Percentiles rank a stretch among this genome's conserved stretches.
Conservation (phyloP, 2,888 invertebrate species). For the Tribolium freemani region DNA sequence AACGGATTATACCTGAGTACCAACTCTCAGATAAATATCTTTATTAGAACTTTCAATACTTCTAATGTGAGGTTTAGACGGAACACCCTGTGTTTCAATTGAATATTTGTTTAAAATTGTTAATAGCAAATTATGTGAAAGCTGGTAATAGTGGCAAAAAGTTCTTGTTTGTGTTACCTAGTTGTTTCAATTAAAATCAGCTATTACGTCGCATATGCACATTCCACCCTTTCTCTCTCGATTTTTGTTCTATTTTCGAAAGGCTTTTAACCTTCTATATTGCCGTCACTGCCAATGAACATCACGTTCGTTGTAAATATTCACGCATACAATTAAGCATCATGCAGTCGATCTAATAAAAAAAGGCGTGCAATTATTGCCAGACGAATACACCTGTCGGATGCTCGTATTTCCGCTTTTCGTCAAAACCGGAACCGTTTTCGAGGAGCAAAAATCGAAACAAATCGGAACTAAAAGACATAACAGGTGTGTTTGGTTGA, state of each 20-base stretch:
- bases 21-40: no score
- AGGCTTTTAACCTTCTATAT: neutral
- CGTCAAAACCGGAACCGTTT: constrained; percentile 38
- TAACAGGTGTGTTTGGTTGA: constrained; percentile 30
- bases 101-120: no score
- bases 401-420: constrained; percentile 40
- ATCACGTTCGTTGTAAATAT: neutral
- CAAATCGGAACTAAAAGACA: constrained; percentile 4
- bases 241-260: neutral
- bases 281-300: neutral
- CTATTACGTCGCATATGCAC: neutral
- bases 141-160: neutral
- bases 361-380: constrained; percentile 35
- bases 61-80: no score
- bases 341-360: neutral
- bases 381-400: constrained; percentile 40
- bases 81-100: no score
- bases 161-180: neutral
- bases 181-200: neutral
- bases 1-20: no score
- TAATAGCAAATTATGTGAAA: constrained; percentile 29
- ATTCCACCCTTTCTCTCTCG: neutral
- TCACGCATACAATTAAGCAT: neutral
- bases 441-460: constrained; percentile 20
- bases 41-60: no score